Base-by-base conservation (phyloP, 2,113 vertebrate genomes). In the Pyxicephalus adspersus region DNA sequence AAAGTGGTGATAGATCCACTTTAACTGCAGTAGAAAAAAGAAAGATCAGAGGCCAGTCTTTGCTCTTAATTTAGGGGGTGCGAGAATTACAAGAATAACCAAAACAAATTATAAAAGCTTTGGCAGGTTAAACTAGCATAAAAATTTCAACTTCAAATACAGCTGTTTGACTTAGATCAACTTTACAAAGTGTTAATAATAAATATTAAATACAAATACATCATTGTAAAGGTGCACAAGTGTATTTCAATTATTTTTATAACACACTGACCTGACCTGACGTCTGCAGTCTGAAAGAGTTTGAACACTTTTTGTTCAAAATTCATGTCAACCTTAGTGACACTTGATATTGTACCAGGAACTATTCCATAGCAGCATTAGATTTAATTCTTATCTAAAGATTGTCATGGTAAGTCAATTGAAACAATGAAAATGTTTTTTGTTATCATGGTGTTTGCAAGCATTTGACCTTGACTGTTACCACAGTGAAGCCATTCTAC, bases 251-350 rank as follows among this genome's bases (percentile, higher is more conserved):
- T 83, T 13, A 60, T 17, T 66, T 67, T 58, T 50, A 34, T 55
- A 83, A 16, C 83, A 83, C 63, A 45, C n/a, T 8, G 31, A 81
- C 81, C 79, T 81, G 79, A 81, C 79, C 77, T 83, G 58, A 18
- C 65, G 83, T 81, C 64, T 17, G n/a, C 29, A 23, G 2, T 28
- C 11, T 57, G 6, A 55, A 20, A 51, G 60, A 73, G 79, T 81
- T 81, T 58, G 52, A 45, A 66, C 25, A 22, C 38, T 83, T 79
- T 51, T 54, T 70, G 29, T 31, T 17, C 83, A 78, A 4, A 6
- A 31, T 28, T 54, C 83, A 71, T 67, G 65, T 71, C 23, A 83
- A 72, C 67, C 34, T 45, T 20, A 34, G 75, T 45, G 54, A 77
- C 77, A 64, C 23, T 31, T 5, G 25, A 80, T 34, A 54, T 31